These are phyloP conservation scores for Tringa solitaria DNA, from an alignment of 2,113 vertebrate genomes.

Conservation along the genomic window DNA sequence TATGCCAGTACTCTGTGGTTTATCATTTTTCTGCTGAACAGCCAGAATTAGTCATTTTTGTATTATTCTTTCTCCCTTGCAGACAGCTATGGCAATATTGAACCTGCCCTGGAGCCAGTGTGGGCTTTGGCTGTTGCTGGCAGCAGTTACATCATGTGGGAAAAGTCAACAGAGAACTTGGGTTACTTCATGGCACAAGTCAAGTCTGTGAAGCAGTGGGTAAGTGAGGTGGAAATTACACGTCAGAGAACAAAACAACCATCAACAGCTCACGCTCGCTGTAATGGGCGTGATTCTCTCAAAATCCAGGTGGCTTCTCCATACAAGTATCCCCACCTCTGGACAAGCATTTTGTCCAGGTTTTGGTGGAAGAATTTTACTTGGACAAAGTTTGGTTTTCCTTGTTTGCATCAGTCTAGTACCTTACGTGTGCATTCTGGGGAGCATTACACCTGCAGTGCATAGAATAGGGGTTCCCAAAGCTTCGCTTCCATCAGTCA, in stretches of 20 bases:
- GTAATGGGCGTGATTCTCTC: rapidly evolving
- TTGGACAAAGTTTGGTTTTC: not conserved
- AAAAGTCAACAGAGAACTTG: conserved; percentile 48
- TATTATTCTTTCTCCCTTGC: not conserved
- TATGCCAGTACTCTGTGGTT: not conserved
- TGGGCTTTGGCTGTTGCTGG: conserved; percentile 71
- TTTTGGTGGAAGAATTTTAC: not conserved
- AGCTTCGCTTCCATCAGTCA: not conserved
- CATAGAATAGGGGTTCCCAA: not conserved
- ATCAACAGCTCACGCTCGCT: not conserved
- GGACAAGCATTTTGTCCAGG: not conserved
- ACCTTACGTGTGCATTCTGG: rapidly evolving
- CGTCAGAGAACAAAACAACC: not conserved
- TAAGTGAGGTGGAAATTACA: conserved; percentile 34
- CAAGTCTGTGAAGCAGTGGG: conserved; percentile 65
- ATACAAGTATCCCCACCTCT: not conserved
- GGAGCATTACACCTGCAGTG: not conserved
- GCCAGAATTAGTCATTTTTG: not conserved
- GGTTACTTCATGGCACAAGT: conserved; percentile 69
- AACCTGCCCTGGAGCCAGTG: conserved; percentile 46
- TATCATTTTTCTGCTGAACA: not conserved
- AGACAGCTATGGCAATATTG: conserved; percentile 69
- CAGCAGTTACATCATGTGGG: conserved; percentile 76
- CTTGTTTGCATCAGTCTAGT: not conserved
- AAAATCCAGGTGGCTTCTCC: not conserved